Percentiles rank a stretch among this genome's conserved stretches.
Evolutionary conservation across 2,797 vertebrate genomes (phyloP).

Genomic region (Acanthurus lineatus): DNA sequence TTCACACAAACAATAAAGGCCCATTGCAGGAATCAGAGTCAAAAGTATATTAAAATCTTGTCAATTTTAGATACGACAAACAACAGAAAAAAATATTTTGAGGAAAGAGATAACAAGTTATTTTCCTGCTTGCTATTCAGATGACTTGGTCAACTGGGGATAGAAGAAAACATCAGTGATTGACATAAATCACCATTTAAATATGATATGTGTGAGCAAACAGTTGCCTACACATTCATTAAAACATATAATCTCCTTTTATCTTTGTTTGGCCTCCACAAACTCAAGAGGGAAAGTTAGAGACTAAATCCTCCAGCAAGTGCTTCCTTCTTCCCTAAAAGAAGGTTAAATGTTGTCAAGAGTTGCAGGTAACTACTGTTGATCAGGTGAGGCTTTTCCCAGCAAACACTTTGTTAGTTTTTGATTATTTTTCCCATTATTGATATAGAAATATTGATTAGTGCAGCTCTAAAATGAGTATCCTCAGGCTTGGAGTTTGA

Average conservation of each 20-base stretch:
- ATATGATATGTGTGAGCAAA: background rate
- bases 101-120: background rate
- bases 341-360: background rate
- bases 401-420: background rate
- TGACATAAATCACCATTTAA: background rate
- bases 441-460: background rate
- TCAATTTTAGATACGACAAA: no score
- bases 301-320: background rate
- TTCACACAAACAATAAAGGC: slow-evolving; percentile 24
- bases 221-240: background rate
- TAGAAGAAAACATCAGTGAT: background rate
- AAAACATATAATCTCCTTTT: background rate
- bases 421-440: background rate
- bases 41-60: background rate
- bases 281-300: background rate
- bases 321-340: background rate
- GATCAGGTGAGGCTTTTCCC: background rate
- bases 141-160: background rate
- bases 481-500: no score
- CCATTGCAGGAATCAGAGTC: background rate
- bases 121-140: background rate
- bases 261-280: background rate
- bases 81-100: no score
- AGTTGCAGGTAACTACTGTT: background rate
- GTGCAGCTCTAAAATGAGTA: background rate